Base-by-base conservation (phyloP, 2,113 vertebrate species). In the Proteles cristata region DNA sequence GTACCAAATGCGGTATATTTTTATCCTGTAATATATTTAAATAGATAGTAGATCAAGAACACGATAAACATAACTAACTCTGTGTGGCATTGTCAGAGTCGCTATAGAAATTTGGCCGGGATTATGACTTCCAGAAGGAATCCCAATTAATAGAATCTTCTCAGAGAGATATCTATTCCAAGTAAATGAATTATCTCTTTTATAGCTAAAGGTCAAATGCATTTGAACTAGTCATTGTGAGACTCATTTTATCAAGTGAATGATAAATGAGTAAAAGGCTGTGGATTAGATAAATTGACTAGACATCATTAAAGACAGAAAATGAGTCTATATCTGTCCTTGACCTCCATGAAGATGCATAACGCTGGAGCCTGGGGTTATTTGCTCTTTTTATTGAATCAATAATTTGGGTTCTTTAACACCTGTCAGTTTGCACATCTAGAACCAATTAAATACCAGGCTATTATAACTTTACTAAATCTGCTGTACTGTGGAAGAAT, bases 401-500 rank as follows among this genome's bases (percentile, higher is more conserved):
- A 50, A 17, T 81, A 69, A 84, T 65, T 77, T 1, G 88, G 23
- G 95, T 96, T 90, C 58, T 92, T 94, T 82, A 92, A 77, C 87
- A 50, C 19, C 91, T 88, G 25, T 93, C 21, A 58, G 28, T 77
- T n/a, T 79, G 14, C 73, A 28, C 35, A 92, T n/a, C 55, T 97
- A 79, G 80, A 93, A 81, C 14, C 43, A 92, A 15, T 82, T 79
- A 93, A 58, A 9, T 33, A 80, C 89, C 15, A 71, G 58, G 71
- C 85, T 97, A 0, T n/a, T 96, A 85, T 93, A 89, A 21, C n/a
- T 97, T 97, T 93, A 69, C 90, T 4, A 69, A 45, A 10, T 92
- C 10, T 94, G 86, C 65, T 97, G 19, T 82, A 21, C 88, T 97
- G 96, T 50, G 31, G 74, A 92, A 95, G 97, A 63, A 66, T 94